Base-by-base conservation (phyloP, 2,888 invertebrate species). In the Falcaria lacertinaria region DNA sequence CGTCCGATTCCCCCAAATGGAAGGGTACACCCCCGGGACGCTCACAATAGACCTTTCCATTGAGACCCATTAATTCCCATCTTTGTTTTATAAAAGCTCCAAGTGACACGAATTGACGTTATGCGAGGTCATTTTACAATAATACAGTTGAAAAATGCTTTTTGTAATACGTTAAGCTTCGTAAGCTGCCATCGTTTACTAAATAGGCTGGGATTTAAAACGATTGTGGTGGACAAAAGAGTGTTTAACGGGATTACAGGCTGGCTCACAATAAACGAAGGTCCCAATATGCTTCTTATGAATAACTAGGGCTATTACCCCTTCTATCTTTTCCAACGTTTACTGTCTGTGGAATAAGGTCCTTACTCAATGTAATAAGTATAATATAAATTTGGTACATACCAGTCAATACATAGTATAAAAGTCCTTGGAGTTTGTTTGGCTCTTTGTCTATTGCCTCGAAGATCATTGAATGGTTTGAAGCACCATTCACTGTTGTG, bases 21-120 rank as follows among this genome's bases (percentile, higher is more conserved):
- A 83, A 85, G 82, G 85, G 80, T 81, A 74, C 74, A 71, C 87
- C 79, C 84, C 56, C 53, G 85, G 84, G 87, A 81, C 74, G 74
- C 73, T 80, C 81, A 84, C 82, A 85, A 85, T 84, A 79, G 86
- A 79, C 84, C 82, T 77, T 79, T 72, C 70, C 71, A 80, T 86
- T 83, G 84, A 81, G 80, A 70, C 69, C 82, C 84, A 87, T 87
- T 87, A 88, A 87, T 85, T 84, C 85, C 74, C 79, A 83, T 86
- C 85, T 86, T 87, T 86, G 86, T 86, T 86, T 86, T 83, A 83
- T 82, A 84, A 81, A 37, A 84, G 80, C 77, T 74, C 73, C 65
- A 74, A 81, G 80, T 80, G 84, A 85, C 81, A 77, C 67, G 75
- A 78, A 81, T 80, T 75, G 82, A 82, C 81, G 74, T 77, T 76